These are phyloP conservation scores for Enhydra lutris DNA, from an alignment of 2,113 vertebrate species.

Conservation along the genomic window DNA sequence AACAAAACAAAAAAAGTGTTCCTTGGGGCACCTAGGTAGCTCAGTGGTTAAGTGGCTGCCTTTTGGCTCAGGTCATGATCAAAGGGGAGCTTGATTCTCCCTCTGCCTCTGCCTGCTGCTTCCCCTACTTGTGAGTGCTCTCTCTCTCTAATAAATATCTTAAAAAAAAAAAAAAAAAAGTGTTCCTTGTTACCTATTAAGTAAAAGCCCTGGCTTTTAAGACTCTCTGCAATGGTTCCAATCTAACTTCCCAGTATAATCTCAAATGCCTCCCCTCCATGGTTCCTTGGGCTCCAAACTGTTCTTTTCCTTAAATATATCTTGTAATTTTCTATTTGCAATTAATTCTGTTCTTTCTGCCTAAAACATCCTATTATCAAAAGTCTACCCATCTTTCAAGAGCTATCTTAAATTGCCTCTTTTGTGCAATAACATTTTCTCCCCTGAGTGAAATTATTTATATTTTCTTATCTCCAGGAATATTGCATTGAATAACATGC, in stretches of 20 bases:
- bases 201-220: neutral
- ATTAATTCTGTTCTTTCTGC: neutral
- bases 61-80: no score
- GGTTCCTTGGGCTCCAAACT: neutral
- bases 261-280: neutral
- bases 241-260: neutral
- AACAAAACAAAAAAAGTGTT: neutral
- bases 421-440: neutral
- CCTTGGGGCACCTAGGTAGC: no score
- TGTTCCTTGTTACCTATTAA: neutral
- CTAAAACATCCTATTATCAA: neutral
- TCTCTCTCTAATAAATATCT: no score
- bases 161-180: neutral
- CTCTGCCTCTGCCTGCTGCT: no score
- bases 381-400: constrained; percentile 5
- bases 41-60: no score
- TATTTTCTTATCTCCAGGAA: neutral
- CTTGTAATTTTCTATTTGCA: neutral
- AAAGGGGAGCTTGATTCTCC: no score
- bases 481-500: neutral
- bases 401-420: neutral
- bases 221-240: neutral
- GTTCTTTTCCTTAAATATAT: neutral
- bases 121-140: no score
- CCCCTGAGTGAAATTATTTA: neutral